Conservation (phyloP, 1,140 invertebrate species). For the Heliconius melpomene region DNA sequence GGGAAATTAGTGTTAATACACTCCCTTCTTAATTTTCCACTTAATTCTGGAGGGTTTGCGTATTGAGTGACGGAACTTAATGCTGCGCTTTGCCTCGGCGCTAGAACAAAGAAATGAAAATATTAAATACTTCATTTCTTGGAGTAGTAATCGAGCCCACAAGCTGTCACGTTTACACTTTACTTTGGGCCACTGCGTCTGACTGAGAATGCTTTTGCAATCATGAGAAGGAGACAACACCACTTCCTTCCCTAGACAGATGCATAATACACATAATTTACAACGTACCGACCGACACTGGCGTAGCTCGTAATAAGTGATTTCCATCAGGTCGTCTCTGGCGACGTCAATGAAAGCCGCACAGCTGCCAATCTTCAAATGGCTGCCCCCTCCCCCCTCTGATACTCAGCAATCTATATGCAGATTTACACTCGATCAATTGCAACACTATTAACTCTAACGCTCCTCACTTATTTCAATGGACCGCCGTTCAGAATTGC, state of each 20-base stretch:
- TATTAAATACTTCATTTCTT: no score
- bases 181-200: no score
- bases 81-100: no score
- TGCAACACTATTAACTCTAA: conserved; percentile 31
- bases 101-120: no score
- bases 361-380: conserved; percentile 15
- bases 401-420: conserved; percentile 32
- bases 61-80: no score
- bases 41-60: no score
- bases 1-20: no score
- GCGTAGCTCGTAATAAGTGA: conserved; percentile 12
- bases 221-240: no score
- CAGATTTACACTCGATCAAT: conserved; percentile 32
- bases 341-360: conserved; percentile 4
- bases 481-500: conserved; percentile 2
- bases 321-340: conserved; percentile 20
- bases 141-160: no score
- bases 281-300: not conserved
- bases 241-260: not conserved
- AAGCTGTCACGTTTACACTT: no score
- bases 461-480: conserved; percentile 26
- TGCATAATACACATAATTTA: conserved; percentile 1
- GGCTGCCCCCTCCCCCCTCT: not conserved
- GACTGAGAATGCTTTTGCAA: no score
- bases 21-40: no score